A percentile compares a stretch with the other conserved stretches of the same genome.
These are phyloP conservation scores for Cephus pygmeus DNA, from an alignment of 2,888 invertebrate species.

Conservation along the genomic window DNA sequence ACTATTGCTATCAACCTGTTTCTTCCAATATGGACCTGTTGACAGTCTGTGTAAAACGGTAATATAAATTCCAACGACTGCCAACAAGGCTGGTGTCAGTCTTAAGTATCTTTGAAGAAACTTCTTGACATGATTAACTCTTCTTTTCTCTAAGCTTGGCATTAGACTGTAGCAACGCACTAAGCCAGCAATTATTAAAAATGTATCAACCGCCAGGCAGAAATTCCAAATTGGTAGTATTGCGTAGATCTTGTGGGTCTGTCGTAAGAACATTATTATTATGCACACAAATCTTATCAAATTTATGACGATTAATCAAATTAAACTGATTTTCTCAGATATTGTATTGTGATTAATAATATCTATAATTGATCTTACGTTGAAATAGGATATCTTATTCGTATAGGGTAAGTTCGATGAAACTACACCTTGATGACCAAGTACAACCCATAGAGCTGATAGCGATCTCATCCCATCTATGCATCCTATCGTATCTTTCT, in stretches of 20 bases:
- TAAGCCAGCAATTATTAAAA: conserved; percentile 18
- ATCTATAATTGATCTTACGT: conserved; percentile 12
- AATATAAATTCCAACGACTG: conserved; percentile 72
- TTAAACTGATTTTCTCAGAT: background rate
- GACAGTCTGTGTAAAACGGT: conserved; percentile 72
- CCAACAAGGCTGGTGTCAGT: conserved; percentile 71
- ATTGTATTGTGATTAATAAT: background rate
- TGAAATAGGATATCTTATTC: conserved; percentile 18
- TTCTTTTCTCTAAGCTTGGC: conserved; percentile 13
- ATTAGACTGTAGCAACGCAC: conserved; percentile 16
- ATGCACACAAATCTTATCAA: background rate
- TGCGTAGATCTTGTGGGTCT: conserved; percentile 14
- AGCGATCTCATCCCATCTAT: conserved; percentile 17
- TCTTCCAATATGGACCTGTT: conserved; percentile 73
- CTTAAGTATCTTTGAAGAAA: conserved; percentile 53
- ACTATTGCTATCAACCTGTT: conserved; percentile 71
- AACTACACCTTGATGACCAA: conserved; percentile 17
- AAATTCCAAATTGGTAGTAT: conserved; percentile 18
- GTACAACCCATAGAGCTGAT: conserved; percentile 17
- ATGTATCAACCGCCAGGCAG: conserved; percentile 18
- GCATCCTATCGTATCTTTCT: conserved; percentile 9
- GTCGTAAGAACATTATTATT: background rate
- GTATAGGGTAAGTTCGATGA: conserved; percentile 11
- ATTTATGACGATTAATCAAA: background rate
- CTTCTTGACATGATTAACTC: conserved; percentile 13